These are phyloP conservation scores for Equus przewalskii DNA, from an alignment of 2,113 vertebrate species.

Conservation along the genomic window DNA sequence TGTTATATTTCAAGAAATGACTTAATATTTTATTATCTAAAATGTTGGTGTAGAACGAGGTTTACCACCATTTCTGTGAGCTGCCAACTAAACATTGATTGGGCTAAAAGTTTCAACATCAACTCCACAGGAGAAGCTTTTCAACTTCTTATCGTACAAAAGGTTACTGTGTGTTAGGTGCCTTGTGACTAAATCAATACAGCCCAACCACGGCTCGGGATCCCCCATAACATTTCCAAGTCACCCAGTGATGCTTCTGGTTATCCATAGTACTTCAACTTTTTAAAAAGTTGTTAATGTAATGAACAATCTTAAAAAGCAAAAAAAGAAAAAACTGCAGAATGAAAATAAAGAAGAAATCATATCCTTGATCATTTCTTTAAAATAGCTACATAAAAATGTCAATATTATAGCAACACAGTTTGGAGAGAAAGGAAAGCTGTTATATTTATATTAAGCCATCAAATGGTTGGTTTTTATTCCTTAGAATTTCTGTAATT, in stretches of 20 bases:
- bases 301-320: background rate
- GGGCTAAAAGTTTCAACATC: constrained; percentile 85
- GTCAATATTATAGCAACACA: background rate
- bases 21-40: constrained; percentile 62
- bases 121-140: constrained; percentile 86
- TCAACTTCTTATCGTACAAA: constrained; percentile 88
- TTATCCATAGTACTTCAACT: constrained; percentile 43
- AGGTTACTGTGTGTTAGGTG: constrained; percentile 86
- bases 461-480: background rate
- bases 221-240: constrained; percentile 84
- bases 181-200: constrained; percentile 85
- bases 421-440: background rate
- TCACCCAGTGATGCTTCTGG: constrained; percentile 82
- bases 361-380: background rate
- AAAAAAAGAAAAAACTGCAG: background rate
- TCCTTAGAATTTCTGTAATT: constrained; percentile 5
- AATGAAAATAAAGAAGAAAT: constrained; percentile 24
- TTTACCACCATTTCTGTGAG: constrained; percentile 65
- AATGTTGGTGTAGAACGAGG: constrained; percentile 23
- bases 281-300: constrained; percentile 24
- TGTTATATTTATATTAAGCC: background rate
- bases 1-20: constrained; percentile 38
- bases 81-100: constrained; percentile 87
- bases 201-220: constrained; percentile 74
- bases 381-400: background rate